phyloP scores from a whole-genome alignment of 92 coral and sea anemone genomes.

The Virgularia gustaviana region DNA sequence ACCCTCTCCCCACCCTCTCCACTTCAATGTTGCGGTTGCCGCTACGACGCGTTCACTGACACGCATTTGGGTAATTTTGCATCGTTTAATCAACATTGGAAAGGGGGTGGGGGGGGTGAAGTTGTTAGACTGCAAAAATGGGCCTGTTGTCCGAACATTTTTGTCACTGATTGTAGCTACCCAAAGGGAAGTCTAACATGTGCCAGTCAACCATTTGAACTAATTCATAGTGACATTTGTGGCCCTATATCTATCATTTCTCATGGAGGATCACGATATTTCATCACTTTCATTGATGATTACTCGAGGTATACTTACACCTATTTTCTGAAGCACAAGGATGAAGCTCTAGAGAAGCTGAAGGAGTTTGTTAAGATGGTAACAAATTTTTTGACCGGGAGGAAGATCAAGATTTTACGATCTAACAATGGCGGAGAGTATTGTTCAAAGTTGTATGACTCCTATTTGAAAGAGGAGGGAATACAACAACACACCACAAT shows the following conservation, averaged over 20 bases:
- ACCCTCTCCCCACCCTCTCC: no score
- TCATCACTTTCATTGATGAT: slow-evolving; percentile 39
- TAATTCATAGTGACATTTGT: slow-evolving; percentile 36
- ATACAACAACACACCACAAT: slow-evolving; percentile 20
- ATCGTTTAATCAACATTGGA: no score
- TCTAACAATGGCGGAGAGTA: slow-evolving; percentile 3
- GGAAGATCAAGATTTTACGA: neutral
- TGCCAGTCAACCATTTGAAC: slow-evolving; percentile 25
- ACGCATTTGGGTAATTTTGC: no score
- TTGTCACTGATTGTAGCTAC: no score
- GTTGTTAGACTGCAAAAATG: no score
- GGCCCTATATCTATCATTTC: slow-evolving; percentile 36
- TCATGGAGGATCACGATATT: slow-evolving; percentile 29
- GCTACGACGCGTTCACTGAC: no score
- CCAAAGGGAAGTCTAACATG: slow-evolving; percentile 26
- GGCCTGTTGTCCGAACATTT: no score
- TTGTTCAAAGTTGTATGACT: neutral
- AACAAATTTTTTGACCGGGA: neutral
- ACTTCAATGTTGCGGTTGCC: no score
- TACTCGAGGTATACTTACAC: slow-evolving; percentile 13
- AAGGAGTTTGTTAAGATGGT: slow-evolving; percentile 8
- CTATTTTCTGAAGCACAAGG: slow-evolving; percentile 33
- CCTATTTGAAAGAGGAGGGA: slow-evolving; percentile 25
- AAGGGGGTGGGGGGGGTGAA: no score
- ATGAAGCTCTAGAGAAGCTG: slow-evolving; percentile 30